Base-by-base conservation (phyloP, 2,113 vertebrate species). In the Nanorana parkeri region DNA sequence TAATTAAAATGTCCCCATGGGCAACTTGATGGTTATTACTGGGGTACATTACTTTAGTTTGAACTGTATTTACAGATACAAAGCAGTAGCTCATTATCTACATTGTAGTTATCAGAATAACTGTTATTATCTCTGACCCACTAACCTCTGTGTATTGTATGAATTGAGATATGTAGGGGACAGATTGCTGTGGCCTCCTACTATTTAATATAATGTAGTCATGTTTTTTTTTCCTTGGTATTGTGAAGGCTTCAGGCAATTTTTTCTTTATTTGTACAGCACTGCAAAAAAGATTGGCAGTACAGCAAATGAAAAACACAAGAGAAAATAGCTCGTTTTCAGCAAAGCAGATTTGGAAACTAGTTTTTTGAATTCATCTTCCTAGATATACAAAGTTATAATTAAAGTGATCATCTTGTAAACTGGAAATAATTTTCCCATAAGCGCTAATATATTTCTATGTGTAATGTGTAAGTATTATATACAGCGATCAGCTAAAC, bases 1-100 rank as follows among this genome's bases (percentile, higher is more conserved):
- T 72, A 72, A 72, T 72, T 72, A 55, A 52, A 69, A 69, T 72
- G 51, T 72, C 68, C 68, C 68, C 23, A 72, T 72, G 21, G 68
- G 68, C 68, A 54, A 54, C 19, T 72, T 72, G 68, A 20, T 54
- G 68, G 68, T 55, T 72, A 72, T 72, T 72, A 72, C 47, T 72
- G 68, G 68, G 68, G 68, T 72, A 19, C 51, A 55, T 55, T 72
- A 55, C 24, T 72, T 71, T 52, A 21, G 52, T 71, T 71, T 54
- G 52, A 52, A 7, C 51, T 51, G 68, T 71, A 71, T 51, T 71
- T 71, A 52, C 68, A 52, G 68, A 71, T 71, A 26, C 6, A 28
- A 17, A 17, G 47, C 24, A 55, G 26, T 28, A 17, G 36, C 68
- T 69, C 68, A 69, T 72, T 54, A 54, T 72, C 68, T 72, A 20